Percentiles rank a stretch among this genome's conserved stretches.
Evolutionary conservation across 2,113 vertebrate species (phyloP).

Genomic region (Spea multiplicata): DNA sequence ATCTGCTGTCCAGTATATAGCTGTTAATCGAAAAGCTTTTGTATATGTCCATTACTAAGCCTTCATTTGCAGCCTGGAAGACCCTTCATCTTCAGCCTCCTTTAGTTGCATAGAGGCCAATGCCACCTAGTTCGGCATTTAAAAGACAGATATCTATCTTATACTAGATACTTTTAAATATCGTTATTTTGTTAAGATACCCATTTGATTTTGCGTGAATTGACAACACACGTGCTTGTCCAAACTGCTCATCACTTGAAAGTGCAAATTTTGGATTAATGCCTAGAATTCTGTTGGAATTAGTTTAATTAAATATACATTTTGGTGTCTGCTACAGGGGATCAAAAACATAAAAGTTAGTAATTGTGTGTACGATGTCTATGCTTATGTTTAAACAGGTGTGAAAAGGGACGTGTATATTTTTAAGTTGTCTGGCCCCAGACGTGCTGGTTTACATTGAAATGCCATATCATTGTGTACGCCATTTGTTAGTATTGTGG

Average conservation of each 20-base stretch:
- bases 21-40: too few species aligned
- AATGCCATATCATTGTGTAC: conserved; percentile 36
- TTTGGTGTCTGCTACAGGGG: conserved; percentile 31
- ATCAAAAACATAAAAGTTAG: conserved; percentile 36
- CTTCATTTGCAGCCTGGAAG: too few species aligned
- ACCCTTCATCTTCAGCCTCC: too few species aligned
- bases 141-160: too few species aligned
- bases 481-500: conserved; percentile 38
- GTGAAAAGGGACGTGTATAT: conserved; percentile 42
- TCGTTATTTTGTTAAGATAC: too few species aligned
- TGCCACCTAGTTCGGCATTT: too few species aligned
- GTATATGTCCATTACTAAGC: too few species aligned
- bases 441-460: conserved; percentile 40
- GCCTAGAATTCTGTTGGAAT: conserved; percentile 32
- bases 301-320: conserved; percentile 43
- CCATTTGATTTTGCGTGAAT: too few species aligned
- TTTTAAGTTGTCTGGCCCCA: conserved; percentile 44
- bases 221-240: not conserved
- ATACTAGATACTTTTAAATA: too few species aligned
- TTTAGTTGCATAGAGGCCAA: too few species aligned
- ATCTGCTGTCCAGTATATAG: too few species aligned
- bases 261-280: conserved; percentile 16
- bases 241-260: not conserved
- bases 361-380: conserved; percentile 33
- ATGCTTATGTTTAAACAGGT: conserved; percentile 47